Conservation (phyloP, 2,888 invertebrate species). For the Prenolepis imparis region DNA sequence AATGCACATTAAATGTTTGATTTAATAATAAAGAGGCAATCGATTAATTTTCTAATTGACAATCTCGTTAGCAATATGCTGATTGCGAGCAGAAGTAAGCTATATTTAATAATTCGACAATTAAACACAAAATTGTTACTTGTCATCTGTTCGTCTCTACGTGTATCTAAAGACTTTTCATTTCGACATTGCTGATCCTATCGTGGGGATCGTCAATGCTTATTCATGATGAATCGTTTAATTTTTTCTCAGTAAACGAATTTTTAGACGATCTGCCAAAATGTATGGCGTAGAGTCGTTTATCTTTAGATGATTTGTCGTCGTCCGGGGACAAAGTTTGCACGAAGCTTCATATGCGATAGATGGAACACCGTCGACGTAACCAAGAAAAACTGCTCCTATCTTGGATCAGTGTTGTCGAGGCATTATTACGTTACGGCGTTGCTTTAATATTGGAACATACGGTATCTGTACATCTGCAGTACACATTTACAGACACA, state of each 20-base stretch:
- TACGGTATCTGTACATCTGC: conserved; percentile 7
- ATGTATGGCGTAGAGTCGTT: conserved; percentile 44
- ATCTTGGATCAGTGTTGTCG: conserved; percentile 42
- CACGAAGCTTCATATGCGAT: conserved; percentile 46
- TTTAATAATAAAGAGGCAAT: neutral
- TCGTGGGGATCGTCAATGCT: neutral
- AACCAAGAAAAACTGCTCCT: conserved; percentile 66
- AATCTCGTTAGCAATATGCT: neutral
- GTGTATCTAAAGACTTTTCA: neutral
- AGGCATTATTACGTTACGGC: conserved; percentile 63
- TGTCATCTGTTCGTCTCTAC: neutral
- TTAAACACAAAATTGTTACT: neutral
- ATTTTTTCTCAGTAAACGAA: conserved; percentile 34
- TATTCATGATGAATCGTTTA: conserved; percentile 40
- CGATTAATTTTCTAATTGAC: neutral
- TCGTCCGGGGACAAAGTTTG: conserved; percentile 35
- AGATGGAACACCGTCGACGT: conserved; percentile 54
- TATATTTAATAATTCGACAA: neutral
- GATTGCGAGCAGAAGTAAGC: neutral
- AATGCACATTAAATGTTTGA: neutral
- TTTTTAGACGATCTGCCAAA: conserved; percentile 47
- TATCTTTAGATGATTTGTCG: conserved; percentile 51
- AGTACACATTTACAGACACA: neutral
- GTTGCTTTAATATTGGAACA: conserved; percentile 61
- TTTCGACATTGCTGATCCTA: conserved; percentile 31